These are phyloP conservation scores for Ips typographus DNA, from an alignment of 1,140 invertebrate species.

Conservation along the genomic window DNA sequence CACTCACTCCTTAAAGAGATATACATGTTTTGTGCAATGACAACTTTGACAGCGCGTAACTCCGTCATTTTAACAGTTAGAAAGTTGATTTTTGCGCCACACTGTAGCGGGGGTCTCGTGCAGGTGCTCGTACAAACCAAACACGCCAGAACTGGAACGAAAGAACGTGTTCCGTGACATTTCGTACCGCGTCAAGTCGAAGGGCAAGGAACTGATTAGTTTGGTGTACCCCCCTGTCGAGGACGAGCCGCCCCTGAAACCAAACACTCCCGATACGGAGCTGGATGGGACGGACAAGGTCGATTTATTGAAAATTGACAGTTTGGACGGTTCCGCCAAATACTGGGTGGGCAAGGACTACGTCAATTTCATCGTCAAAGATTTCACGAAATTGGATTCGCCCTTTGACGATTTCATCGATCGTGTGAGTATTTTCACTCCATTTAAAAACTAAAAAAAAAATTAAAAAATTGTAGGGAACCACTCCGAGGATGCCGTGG, in stretches of 20 bases:
- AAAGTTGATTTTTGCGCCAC: background rate
- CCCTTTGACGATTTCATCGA: constrained; percentile 72
- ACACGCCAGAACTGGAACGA: constrained; percentile 67
- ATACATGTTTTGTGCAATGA: background rate
- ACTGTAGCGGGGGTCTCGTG: constrained; percentile 49
- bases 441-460: background rate
- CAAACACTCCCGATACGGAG: constrained; percentile 56
- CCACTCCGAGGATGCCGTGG: constrained; percentile 96
- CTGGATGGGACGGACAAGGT: constrained; percentile 30
- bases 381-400: constrained; percentile 87
- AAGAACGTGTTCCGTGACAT: constrained; percentile 69
- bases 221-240: constrained; percentile 65
- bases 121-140: constrained; percentile 53
- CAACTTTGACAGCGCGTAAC: background rate
- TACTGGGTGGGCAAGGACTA: constrained; percentile 99
- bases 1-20: background rate
- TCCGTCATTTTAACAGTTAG: too few species aligned
- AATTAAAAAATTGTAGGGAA: constrained; percentile 50
- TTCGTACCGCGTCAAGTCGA: constrained; percentile 62
- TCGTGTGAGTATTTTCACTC: constrained; percentile 22
- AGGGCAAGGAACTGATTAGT: constrained; percentile 66
- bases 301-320: constrained; percentile 48
- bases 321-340: constrained; percentile 69
- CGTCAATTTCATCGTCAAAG: constrained; percentile 97
- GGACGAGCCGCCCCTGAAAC: constrained; percentile 54